phyloP scores from a whole-genome alignment of 1,140 invertebrate genomes.

The Pachyrhynchus sulphureomaculatus region DNA sequence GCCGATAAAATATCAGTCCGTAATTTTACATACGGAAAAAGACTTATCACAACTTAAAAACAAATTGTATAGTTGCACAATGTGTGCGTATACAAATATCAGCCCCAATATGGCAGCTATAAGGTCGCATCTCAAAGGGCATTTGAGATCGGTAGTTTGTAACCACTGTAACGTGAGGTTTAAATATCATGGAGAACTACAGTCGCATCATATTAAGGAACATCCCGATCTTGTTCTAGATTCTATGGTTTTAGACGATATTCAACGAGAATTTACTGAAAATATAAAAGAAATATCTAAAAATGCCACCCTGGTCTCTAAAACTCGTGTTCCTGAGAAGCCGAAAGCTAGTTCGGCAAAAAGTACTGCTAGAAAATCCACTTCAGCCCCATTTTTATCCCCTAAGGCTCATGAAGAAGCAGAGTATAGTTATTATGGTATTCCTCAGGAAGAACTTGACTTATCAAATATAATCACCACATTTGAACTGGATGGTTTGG shows the following conservation, averaged over 20 bases:
- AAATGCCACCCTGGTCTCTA: neutral
- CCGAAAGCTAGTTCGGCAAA: neutral
- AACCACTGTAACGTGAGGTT: slow-evolving; percentile 29
- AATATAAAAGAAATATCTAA: slow-evolving; percentile 1
- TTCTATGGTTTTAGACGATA: neutral
- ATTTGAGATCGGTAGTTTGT: slow-evolving; percentile 33
- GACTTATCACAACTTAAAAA: neutral
- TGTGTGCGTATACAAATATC: slow-evolving; percentile 25
- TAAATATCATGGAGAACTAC: neutral
- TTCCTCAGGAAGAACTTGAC: slow-evolving; percentile 21
- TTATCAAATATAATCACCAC: slow-evolving; percentile 27
- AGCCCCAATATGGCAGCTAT: slow-evolving; percentile 2
- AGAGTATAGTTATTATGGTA: slow-evolving; percentile 31
- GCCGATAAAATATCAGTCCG: slow-evolving; percentile 4
- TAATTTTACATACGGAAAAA: neutral
- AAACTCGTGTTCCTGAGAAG: neutral
- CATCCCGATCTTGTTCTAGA: neutral
- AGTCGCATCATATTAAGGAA: slow-evolving; percentile 12
- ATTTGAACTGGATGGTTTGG: slow-evolving; percentile 27
- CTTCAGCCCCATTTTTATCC: slow-evolving; percentile 4
- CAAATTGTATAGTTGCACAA: slow-evolving; percentile 23
- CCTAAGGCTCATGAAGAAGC: neutral
- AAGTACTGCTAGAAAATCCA: slow-evolving; percentile 34
- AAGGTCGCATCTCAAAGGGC: slow-evolving; percentile 30
- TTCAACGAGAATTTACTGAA: slow-evolving; percentile 4